These are phyloP conservation scores for Tamandua tetradactyla DNA, from an alignment of 2,797 vertebrate genomes.

Conservation along the genomic window DNA sequence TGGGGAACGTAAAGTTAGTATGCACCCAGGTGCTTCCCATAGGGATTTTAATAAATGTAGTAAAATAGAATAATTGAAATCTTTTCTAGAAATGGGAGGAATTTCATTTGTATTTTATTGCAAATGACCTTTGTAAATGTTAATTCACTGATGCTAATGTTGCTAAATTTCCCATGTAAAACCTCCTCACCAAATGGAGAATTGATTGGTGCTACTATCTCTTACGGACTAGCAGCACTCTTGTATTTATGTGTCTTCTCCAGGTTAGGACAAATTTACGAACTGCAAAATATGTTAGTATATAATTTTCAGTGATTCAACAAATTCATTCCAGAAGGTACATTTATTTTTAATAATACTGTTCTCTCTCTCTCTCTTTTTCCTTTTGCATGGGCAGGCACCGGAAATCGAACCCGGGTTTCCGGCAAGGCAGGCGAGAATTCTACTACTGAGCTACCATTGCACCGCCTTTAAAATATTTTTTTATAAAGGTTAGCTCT, in stretches of 20 bases:
- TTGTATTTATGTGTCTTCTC: background rate
- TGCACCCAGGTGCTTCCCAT: background rate
- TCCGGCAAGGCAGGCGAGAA: too few relatives aligned
- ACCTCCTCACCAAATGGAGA: background rate
- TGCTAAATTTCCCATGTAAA: background rate
- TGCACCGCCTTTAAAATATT: too few relatives aligned
- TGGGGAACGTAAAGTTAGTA: background rate
- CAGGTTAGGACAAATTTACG: background rate
- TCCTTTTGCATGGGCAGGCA: too few relatives aligned
- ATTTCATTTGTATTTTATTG: background rate
- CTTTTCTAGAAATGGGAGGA: background rate
- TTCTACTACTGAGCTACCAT: too few relatives aligned
- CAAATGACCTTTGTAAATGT: background rate
- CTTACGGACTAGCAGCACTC: background rate
- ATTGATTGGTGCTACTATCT: background rate
- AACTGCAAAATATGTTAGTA: background rate
- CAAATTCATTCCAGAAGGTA: background rate
- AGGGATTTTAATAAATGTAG: background rate
- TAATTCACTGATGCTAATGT: background rate
- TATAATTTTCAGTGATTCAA: background rate
- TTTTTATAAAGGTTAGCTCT: background rate
- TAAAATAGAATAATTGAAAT: slow-evolving; percentile 14
- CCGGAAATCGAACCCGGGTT: too few relatives aligned
- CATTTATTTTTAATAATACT: background rate
- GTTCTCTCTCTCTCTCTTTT: too few relatives aligned